phyloP scores from a whole-genome alignment of 2,797 vertebrate genomes.

The Cyprinella venusta region DNA sequence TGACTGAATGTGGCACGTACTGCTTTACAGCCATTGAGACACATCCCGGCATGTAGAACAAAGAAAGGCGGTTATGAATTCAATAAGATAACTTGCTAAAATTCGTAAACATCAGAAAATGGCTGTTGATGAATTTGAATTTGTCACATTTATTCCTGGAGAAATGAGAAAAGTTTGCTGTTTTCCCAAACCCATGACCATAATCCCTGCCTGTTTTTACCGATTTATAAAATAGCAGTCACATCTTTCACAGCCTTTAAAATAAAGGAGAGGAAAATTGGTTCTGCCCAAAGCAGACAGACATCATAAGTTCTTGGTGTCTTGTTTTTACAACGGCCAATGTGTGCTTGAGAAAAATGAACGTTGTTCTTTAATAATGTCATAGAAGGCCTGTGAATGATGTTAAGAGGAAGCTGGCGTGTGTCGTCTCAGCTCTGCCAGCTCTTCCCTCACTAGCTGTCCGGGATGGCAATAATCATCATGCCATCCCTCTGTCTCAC shows the following conservation, averaged over 20 bases:
- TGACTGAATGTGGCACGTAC: constrained; percentile 11
- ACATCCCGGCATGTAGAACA: constrained; percentile 8
- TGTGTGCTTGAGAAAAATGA: constrained; percentile 58
- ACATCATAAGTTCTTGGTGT: constrained; percentile 32
- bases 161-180: background rate
- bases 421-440: constrained; percentile 60
- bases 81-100: background rate
- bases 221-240: constrained; percentile 40
- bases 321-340: constrained; percentile 26
- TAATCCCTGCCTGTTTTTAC: constrained; percentile 24
- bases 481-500: constrained; percentile 50
- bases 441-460: constrained; percentile 54
- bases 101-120: constrained; percentile 1
- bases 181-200: background rate
- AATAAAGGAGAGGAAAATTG: constrained; percentile 27
- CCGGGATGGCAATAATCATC: constrained; percentile 42
- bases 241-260: constrained; percentile 46
- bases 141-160: background rate
- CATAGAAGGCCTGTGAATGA: constrained; percentile 75
- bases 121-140: background rate
- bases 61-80: constrained; percentile 10
- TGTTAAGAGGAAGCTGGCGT: constrained; percentile 71
- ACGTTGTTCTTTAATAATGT: constrained; percentile 70
- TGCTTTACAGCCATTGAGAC: background rate
- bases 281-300: constrained; percentile 46